Evolutionary conservation across 2,888 invertebrate genomes (phyloP).

Genomic region (Drosophila kambysellisi): DNA sequence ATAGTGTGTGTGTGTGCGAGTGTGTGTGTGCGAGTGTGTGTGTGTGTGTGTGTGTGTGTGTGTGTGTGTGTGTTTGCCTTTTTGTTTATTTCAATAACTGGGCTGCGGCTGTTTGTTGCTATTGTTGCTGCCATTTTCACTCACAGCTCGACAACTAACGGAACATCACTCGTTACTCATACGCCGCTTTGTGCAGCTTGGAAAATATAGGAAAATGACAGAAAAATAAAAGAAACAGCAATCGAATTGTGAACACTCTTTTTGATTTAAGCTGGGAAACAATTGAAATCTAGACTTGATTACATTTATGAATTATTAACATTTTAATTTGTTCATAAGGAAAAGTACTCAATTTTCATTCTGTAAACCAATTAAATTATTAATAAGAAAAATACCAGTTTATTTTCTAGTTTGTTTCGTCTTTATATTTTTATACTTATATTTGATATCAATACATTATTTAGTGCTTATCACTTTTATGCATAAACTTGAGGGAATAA

Average conservation of each 20-base stretch:
- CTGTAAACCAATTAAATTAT: background rate
- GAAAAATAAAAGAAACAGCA: background rate
- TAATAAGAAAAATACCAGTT: background rate
- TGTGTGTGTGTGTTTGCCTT: constrained; percentile 44
- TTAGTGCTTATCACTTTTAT: background rate
- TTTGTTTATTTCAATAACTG: constrained; percentile 81
- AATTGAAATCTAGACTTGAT: background rate
- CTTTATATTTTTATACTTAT: background rate
- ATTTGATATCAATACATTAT: background rate
- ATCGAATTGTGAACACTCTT: constrained; percentile 27
- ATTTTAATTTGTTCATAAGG: background rate
- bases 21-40: constrained; percentile 26
- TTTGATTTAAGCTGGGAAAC: background rate
- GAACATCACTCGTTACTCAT: constrained; percentile 65
- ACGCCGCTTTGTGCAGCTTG: constrained; percentile 63
- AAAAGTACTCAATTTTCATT: background rate
- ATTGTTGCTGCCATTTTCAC: constrained; percentile 12
- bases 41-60: constrained; percentile 27
- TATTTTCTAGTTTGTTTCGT: background rate
- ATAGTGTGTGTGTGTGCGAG: constrained; percentile 1
- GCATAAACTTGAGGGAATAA: background rate
- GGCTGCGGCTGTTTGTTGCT: constrained; percentile 26
- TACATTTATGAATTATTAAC: background rate
- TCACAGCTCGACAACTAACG: background rate
- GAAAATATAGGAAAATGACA: constrained; percentile 6